Conservation (phyloP, 2,797 vertebrate species). For the Ctenopoma multispine region DNA sequence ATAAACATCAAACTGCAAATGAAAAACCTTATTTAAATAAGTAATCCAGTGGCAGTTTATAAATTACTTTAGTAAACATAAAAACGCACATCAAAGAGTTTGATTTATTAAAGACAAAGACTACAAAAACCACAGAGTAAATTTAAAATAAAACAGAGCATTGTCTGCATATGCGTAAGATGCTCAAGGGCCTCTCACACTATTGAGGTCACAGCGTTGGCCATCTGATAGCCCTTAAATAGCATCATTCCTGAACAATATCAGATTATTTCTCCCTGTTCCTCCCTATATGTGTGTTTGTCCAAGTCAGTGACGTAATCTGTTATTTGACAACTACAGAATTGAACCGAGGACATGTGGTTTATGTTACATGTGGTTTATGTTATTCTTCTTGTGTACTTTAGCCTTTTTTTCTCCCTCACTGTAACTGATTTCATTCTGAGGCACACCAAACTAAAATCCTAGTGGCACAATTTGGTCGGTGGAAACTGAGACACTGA, state of each 20-base stretch:
- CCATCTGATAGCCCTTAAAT: constrained; percentile 54
- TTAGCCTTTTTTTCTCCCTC: background rate
- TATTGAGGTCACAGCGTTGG: constrained; percentile 43
- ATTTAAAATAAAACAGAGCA: no score
- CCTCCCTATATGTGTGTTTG: constrained; percentile 2
- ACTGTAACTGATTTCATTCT: constrained; percentile 22
- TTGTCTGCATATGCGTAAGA: no score
- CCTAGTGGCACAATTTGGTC: constrained; percentile 8
- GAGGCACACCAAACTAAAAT: constrained; percentile 19
- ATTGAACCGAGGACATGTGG: constrained; percentile 43
- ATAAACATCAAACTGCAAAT: background rate
- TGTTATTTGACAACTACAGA: constrained; percentile 54
- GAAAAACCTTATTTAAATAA: background rate
- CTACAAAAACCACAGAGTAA: no score
- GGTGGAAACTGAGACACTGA: background rate
- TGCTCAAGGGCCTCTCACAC: constrained; percentile 29
- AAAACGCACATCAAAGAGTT: background rate
- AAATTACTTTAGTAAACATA: no score
- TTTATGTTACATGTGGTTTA: constrained; percentile 32
- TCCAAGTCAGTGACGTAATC: constrained; percentile 62
- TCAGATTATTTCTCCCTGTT: constrained; percentile 10
- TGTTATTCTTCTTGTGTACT: constrained; percentile 15
- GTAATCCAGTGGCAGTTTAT: background rate
- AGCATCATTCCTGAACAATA: constrained; percentile 46
- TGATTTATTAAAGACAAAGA: no score